Evolutionary conservation across 37 sponge, comb jelly and placozoan genomes (phyloP), one percentile per base, ranked within the genome.

Genomic region (Oscarella lobularis): DNA sequence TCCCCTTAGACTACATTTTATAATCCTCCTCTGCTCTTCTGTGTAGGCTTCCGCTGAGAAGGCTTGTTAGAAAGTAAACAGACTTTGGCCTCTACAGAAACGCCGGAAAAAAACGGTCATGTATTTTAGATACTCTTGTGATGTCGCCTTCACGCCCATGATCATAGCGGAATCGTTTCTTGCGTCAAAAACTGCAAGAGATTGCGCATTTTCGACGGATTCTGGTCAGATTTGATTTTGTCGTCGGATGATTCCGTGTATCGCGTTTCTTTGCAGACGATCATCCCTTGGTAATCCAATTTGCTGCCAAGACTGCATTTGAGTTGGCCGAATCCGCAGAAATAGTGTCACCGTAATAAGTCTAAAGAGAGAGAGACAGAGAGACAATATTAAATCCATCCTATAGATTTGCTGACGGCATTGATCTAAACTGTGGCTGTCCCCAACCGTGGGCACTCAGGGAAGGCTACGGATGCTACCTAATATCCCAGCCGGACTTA

Each of bases 351-450:
- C 96, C 96, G 73, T 95, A 33, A 67, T 79, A 48, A 48, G n/a
- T n/a, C n/a, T n/a, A n/a, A n/a, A n/a, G n/a, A n/a, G n/a, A n/a
- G n/a, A n/a, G n/a, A n/a, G n/a, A n/a, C n/a, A n/a, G n/a, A n/a
- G n/a, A n/a, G n/a, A n/a, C n/a, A n/a, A n/a, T n/a, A n/a, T n/a
- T n/a, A n/a, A n/a, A n/a, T n/a, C n/a, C n/a, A n/a, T n/a, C 40
- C 3, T 76, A 38, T 29, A 81, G 82, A 69, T 77, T 69, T 77
- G 86, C 60, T 0, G 96, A 95, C 82, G 96, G 75, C 3, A 87
- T 95, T 27, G 96, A 95, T 60, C 79, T 95, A 2, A 95, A 95
- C 78, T 95, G 96, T 80, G 96, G 96, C 33, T 95, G 96, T 73
- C 96, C 96, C 27, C 96, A 95, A 67, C 77, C 83, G 85, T 91